phyloP scores from a whole-genome alignment of 2,797 vertebrate species.

The Psittacula echo region DNA sequence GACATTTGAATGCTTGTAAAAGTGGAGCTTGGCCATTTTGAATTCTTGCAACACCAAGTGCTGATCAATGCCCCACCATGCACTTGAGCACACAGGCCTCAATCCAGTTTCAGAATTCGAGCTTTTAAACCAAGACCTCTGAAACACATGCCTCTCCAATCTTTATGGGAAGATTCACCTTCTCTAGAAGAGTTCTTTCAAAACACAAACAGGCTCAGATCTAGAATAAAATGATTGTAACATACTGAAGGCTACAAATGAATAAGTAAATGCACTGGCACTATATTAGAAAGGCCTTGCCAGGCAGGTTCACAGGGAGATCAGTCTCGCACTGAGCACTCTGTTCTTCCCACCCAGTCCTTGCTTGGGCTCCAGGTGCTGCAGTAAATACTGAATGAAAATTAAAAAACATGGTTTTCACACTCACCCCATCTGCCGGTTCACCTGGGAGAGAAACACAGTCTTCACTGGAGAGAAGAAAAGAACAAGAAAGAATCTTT shows the following conservation, averaged over 20 bases:
- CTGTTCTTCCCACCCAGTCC: not conserved
- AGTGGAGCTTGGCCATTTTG: not conserved
- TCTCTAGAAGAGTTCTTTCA: not conserved
- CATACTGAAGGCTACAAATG: not conserved
- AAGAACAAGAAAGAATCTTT: not conserved
- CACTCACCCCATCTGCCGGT: not conserved
- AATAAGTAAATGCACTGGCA: not conserved
- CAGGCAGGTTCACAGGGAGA: not conserved
- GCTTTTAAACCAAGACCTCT: not conserved
- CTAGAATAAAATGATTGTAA: not conserved
- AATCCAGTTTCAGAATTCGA: not conserved
- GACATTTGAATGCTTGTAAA: accelerated
- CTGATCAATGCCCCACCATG: not conserved
- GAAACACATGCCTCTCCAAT: not conserved
- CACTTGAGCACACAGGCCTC: not conserved
- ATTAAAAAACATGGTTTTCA: not conserved
- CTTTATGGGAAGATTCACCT: not conserved
- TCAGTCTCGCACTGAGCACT: not conserved
- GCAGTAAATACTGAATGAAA: not conserved
- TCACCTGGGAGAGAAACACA: not conserved
- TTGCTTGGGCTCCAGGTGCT: not conserved
- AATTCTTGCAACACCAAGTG: not conserved
- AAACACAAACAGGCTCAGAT: not conserved
- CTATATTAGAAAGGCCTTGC: not conserved
- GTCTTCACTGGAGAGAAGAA: not conserved